These are phyloP conservation scores for Fistularia tabacaria DNA, from an alignment of 2,797 vertebrate species.

Conservation along the genomic window DNA sequence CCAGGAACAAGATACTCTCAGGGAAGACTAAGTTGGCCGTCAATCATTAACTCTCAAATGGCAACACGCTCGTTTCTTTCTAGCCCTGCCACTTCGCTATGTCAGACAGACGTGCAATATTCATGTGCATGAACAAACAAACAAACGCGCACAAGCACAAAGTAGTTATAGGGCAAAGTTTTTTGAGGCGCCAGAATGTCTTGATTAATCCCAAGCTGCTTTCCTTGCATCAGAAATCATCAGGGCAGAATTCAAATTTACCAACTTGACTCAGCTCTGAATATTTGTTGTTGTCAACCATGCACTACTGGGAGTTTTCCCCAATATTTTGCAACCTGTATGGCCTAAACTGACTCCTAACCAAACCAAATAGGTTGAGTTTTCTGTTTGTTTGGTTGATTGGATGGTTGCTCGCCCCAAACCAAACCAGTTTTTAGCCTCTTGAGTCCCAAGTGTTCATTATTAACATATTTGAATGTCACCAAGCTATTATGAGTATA, in stretches of 20 bases:
- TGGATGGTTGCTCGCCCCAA: no score
- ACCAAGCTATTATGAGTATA: no score
- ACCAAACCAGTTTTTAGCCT: no score
- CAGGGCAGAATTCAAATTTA: slow-evolving; percentile 22
- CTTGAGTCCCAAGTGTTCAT: no score
- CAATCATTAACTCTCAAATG: slow-evolving; percentile 59
- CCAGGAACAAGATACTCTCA: slow-evolving; percentile 61
- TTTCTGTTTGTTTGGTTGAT: no score
- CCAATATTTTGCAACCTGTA: neutral
- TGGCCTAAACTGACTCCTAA: no score
- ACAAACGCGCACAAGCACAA: slow-evolving; percentile 9
- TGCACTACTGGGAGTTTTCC: neutral
- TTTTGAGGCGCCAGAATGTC: slow-evolving; percentile 28
- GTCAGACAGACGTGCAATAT: slow-evolving; percentile 22
- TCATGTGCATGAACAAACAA: slow-evolving; percentile 23
- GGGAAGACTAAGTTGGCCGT: slow-evolving; percentile 58
- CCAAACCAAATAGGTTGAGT: no score
- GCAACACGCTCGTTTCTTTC: slow-evolving; percentile 65
- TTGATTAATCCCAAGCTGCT: slow-evolving; percentile 31
- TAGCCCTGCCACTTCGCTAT: slow-evolving; percentile 23
- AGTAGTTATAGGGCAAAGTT: slow-evolving; percentile 20
- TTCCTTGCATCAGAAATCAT: slow-evolving; percentile 34
- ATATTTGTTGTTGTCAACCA: slow-evolving; percentile 7
- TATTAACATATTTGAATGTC: no score
- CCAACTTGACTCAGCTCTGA: slow-evolving; percentile 27